Evolutionary conservation across 1,140 invertebrate species (phyloP), one percentile per base, ranked within the genome.

Genomic region (Lycorma delicatula): DNA sequence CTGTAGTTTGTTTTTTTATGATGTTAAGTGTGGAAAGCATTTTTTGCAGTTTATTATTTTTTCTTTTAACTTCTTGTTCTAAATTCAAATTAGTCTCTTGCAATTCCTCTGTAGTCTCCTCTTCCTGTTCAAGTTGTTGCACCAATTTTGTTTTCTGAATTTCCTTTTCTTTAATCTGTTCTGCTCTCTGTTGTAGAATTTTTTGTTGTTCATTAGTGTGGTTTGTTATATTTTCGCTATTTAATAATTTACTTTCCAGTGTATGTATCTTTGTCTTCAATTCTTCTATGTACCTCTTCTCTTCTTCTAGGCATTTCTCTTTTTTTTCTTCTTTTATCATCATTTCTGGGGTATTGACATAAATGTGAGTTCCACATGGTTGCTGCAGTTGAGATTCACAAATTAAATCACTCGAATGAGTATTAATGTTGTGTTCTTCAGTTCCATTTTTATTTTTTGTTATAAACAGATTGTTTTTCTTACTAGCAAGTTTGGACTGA

Each of bases 11-110:
- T 64, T 77, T 73, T 61, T 76, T 77, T 11, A 75, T 73, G 31
- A 71, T 70, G 70, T 85, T 76, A 29, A 83, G 68, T 66, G 84
- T 83, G 20, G 74, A 76, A 93, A 90, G 65, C 86, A 87, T 13
- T 88, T 89, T 72, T 95, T 96, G 22, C 86, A 79, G 69, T 96
- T 93, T 1, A 95, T 89, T 74, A 95, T 91, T 71, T 94, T 90
- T 69, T 93, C 84, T 89, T 67, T 96, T 87, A 68, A 98, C 91
- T 70, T 93, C 85, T 61, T 86, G 72, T 68, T 93, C 89, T 46
- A 96, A 76, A 66, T 86, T 82, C 71, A 93, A 87, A 65, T 89
- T 81, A 76, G 94, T 91, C 73, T 94, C 90, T 53, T 86, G 74
- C 73, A 91, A 86, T 36, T 77, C 66, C 60, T 71, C 62, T 70